Evolutionary conservation across 1,140 invertebrate genomes (phyloP), one percentile per base, ranked within the genome.

Genomic region (Tribolium madens): DNA sequence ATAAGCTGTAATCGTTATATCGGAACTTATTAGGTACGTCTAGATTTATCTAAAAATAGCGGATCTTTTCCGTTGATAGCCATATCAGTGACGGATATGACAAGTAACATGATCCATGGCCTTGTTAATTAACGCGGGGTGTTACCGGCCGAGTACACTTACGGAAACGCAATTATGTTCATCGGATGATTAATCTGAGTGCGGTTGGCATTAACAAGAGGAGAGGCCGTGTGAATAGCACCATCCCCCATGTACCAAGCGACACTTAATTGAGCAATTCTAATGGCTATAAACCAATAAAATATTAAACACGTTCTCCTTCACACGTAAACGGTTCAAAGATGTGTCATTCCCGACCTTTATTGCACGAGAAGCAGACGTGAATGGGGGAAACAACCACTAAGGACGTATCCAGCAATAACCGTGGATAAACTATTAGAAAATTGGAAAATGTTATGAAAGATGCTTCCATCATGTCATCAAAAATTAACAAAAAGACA

Each of bases 111-210:
- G 77, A 78, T 78, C 53, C 77, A 78, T 78, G 42, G 70, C 69
- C 68, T 68, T 76, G 69, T 78, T 78, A 78, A 78, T 78, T 78
- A 78, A 72, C 77, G 76, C 75, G 60, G 77, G 75, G 77, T 78
- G 77, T 78, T 78, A 76, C 75, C 75, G 77, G 77, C 60, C 77
- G 74, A 78, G 68, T 78, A 76, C 74, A 78, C 75, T 78, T 78
- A 78, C 75, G 77, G 77, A 78, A 78, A 78, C 75, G 68, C 77
- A 78, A 78, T 78, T 78, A 78, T 78, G 77, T 73, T 76, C 68
- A 73, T 76, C 69, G 75, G 57, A 76, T 78, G 77, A 78, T 78
- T 78, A 78, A 78, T 78, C 74, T 78, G 74, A 76, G 75, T 78
- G 77, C 74, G 71, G 76, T 69, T 68, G 72, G 57, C 76, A 72